Evolutionary conservation across 2,797 vertebrate genomes (phyloP), one percentile per base, ranked within the genome.

Genomic region (Poeciliopsis presidionis): DNA sequence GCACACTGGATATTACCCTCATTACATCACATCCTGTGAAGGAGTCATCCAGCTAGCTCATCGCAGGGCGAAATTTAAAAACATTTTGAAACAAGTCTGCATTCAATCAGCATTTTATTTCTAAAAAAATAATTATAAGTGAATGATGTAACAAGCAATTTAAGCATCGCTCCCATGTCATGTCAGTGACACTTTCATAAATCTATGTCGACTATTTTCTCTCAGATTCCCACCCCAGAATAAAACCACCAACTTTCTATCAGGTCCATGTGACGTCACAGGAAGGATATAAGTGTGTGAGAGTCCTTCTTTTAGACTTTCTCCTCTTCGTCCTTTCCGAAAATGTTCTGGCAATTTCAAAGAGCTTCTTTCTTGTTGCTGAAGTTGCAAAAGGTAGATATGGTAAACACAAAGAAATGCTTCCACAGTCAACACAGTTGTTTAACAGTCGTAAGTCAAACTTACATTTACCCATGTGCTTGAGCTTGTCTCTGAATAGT

Each of bases 401-500:
- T 81, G 46, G 41, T 77, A 84, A 1, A 7, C 2, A 76, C 13
- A 3, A 14, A 63, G 2, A 63, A 45, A 14, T 33, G 28, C 14
- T 22, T 39, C 2, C 25, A 63, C 46, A 2, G 2, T 1, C 0
- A 30, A 59, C 43, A 30, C 46, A 36, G 46, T 25, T 5, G 30
- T 73, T 45, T 7, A 59, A 30, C 57, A 28, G 28, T 59, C 8
- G 30, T 3, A 74, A 75, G 53, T 25, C 7, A 16, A 4, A 94
- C 98, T 97, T 95, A 99, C 98, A 99, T 95, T 99, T 99, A 2
- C 98, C 98, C 98, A 99, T 99, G 95, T 97, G 98, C 90, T 98
- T 99, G 88, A 99, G 92, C 91, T 98, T 99, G 96, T 99, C 98
- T 94, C 97, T 96, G 95, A 99, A 99, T 93, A 98, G 95, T 91